A percentile compares a stretch with the other conserved stretches of the same genome.
phyloP scores from a whole-genome alignment of 2,113 vertebrate genomes.

The Macaca mulatta region DNA sequence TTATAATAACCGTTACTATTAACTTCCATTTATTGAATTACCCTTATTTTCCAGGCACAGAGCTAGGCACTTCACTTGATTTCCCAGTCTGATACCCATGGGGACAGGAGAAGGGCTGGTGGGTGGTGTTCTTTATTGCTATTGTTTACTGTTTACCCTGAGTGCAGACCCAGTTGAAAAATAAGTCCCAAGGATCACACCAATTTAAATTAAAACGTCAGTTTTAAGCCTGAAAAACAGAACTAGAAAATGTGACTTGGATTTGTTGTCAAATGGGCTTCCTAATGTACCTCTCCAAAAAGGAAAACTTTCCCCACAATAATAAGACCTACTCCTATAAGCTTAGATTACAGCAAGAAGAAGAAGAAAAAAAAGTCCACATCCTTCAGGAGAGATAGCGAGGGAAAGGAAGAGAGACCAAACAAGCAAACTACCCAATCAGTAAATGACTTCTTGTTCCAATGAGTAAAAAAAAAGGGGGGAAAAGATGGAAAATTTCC shows the following conservation, averaged over 20 bases:
- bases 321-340: background rate
- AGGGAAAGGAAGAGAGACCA: background rate
- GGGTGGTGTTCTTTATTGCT: background rate
- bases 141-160: background rate
- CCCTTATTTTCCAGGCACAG: background rate
- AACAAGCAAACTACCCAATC: background rate
- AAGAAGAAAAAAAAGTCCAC: background rate
- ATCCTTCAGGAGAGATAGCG: background rate
- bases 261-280: constrained; percentile 9
- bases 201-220: background rate
- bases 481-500: background rate
- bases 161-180: background rate
- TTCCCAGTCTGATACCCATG: background rate
- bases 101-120: background rate
- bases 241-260: background rate
- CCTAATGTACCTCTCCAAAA: background rate
- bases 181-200: background rate
- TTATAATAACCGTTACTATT: background rate
- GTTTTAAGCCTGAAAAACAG: constrained; percentile 15
- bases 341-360: background rate
- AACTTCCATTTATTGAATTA: background rate
- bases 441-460: background rate
- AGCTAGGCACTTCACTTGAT: background rate
- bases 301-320: background rate
- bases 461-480: background rate